A percentile compares a stretch with the other conserved stretches of the same genome.
Conservation (phyloP, 2,113 vertebrate genomes). For the Progne subis region DNA sequence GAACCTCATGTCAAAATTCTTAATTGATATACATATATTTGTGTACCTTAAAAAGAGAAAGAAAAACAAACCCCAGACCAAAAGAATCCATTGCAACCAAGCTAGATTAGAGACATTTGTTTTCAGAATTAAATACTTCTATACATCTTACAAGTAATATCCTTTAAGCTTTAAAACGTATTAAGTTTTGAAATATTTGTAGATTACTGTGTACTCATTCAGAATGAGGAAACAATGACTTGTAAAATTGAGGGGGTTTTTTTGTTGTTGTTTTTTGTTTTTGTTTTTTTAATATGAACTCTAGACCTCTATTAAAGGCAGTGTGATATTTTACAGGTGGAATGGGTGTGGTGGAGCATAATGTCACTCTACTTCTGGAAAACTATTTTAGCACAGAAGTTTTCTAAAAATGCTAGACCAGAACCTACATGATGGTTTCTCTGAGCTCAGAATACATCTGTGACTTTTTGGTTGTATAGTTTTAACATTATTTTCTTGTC, state of each 20-base stretch:
- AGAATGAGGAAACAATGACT: background rate
- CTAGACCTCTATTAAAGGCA: background rate
- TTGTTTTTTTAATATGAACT: background rate
- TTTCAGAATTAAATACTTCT: background rate
- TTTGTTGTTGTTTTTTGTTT: background rate
- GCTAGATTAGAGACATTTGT: background rate
- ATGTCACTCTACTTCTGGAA: background rate
- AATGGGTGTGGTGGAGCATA: fast-evolving
- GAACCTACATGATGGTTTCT: background rate
- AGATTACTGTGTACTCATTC: background rate
- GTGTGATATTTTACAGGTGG: background rate
- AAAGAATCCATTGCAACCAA: background rate
- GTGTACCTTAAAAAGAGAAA: background rate
- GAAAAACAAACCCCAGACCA: background rate
- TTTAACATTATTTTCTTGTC: background rate
- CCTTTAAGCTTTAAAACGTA: background rate
- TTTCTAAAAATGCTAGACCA: background rate
- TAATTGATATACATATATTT: background rate
- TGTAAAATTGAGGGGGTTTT: fast-evolving
- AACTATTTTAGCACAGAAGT: background rate
- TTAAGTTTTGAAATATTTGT: background rate
- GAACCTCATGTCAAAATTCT: background rate
- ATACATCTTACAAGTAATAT: background rate
- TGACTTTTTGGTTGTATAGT: background rate
- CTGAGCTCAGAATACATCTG: background rate